Evolutionary conservation across 92 coral and sea anemone genomes (phyloP), one percentile per base, ranked within the genome.

Genomic region (Phenganax marumi): DNA sequence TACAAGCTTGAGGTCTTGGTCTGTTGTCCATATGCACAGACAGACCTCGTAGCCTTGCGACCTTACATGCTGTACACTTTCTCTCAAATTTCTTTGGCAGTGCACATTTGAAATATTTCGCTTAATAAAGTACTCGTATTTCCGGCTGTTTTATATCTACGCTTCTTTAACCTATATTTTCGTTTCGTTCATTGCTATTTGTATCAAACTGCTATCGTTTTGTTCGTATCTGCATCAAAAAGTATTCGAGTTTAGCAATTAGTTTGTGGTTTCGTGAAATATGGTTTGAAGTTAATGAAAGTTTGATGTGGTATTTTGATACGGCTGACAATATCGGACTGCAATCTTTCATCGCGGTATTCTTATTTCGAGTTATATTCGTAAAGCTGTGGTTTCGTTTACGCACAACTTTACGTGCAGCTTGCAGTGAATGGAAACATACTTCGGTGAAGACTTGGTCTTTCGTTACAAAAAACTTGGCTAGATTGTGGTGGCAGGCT

Each of bases 101-200:
- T 10, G 21, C 17, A 24, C 61, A 78, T 78, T 65, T 52, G 11
- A 78, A 62, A 65, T 78, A 78, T 78, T 61, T 78, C 68, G 8
- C 43, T 50, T 39, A 60, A 78, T 19, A 24, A 75, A 51, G 5
- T 17, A 24, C 5, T 9, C 61, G 13, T 22, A 19, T 78, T 78
- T 78, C 83, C 83, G 83, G 83, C 83, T 78, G 83, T 78, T 66
- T 71, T 58, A 13, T 48, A 16, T 19, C 46, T 33, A 51, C 62
- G 68, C 65, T 50, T 43, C 22, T 1, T 61, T 66, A 23, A 11
- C 6, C 52, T 25, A 21, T 33, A 18, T 10, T 33, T 26, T 77
- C 55, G 48, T 8, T 24, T 12, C 4, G 8, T 49, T 52, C 47
- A 48, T 72, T 55, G 57, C 7, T 8, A 17, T 72, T 72, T 48